Conservation (phyloP, 2,888 invertebrate species). For the Archaeoteleia sp. region DNA sequence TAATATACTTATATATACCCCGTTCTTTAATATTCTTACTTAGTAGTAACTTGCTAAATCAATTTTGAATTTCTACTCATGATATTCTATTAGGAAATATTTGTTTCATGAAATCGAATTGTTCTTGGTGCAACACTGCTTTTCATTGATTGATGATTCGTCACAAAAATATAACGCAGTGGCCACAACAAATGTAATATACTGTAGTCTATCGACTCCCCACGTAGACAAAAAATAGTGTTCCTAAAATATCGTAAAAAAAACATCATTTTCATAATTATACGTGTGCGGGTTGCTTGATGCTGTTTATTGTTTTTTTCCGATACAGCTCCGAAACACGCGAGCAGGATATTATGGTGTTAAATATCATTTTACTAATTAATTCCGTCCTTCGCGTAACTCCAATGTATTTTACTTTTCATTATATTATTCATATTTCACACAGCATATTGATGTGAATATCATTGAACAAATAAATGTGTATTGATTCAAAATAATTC, state of each 20-base stretch:
- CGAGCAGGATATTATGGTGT: slow-evolving; percentile 54
- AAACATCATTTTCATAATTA: slow-evolving; percentile 66
- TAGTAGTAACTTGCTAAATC: no score
- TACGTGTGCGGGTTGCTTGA: slow-evolving; percentile 27
- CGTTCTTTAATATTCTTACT: no score
- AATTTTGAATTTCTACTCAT: no score
- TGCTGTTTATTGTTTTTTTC: slow-evolving; percentile 24
- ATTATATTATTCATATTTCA: neutral
- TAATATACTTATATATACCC: no score
- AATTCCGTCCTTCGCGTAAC: slow-evolving; percentile 29
- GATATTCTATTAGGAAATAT: no score
- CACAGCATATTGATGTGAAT: neutral
- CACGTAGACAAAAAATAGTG: slow-evolving; percentile 9
- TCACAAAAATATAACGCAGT: no score
- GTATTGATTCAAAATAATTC: no score
- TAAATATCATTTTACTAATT: slow-evolving; percentile 64
- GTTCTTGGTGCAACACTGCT: no score
- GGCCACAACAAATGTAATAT: no score
- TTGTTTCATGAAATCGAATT: no score
- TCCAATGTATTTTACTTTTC: slow-evolving; percentile 20
- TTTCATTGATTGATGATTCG: no score
- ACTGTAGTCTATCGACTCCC: no score
- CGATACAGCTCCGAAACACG: slow-evolving; percentile 39
- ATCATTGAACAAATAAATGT: neutral
- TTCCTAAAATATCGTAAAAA: slow-evolving; percentile 45